Conservation (phyloP, 2,888 invertebrate genomes). For the Vesta saturnalis region DNA sequence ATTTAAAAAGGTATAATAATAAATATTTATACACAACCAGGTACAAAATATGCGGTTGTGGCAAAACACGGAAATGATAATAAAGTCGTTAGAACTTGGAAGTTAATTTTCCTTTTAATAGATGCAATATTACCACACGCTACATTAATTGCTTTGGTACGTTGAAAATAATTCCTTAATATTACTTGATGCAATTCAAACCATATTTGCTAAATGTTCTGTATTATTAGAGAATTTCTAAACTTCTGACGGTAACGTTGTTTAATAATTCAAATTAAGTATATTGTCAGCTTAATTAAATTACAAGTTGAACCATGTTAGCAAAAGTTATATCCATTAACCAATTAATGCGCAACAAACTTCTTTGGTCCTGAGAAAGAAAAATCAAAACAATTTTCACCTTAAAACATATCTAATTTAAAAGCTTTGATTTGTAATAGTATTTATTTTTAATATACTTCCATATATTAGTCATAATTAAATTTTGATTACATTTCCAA, state of each 20-base stretch:
- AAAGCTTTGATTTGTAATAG: too few relatives aligned
- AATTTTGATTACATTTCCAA: slow-evolving; percentile 18
- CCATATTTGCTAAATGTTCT: neutral
- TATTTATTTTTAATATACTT: too few relatives aligned
- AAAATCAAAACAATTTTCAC: too few relatives aligned
- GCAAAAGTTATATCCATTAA: neutral
- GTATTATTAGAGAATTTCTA: slow-evolving; percentile 2
- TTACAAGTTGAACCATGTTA: neutral
- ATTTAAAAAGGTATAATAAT: too few relatives aligned
- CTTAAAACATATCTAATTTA: too few relatives aligned
- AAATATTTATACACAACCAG: too few relatives aligned
- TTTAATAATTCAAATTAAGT: slow-evolving; percentile 14
- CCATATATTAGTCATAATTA: neutral
- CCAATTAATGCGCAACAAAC: neutral
- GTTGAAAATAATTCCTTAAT: neutral
- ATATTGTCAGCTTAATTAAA: slow-evolving; percentile 10
- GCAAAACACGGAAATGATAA: too few relatives aligned
- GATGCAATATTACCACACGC: neutral
- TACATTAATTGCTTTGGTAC: slow-evolving; percentile 3
- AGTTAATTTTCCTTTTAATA: neutral
- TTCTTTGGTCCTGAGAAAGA: too few relatives aligned
- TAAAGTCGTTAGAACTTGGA: neutral
- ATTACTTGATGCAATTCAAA: neutral
- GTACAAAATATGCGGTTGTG: too few relatives aligned
- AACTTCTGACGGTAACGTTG: neutral